phyloP scores from a whole-genome alignment of 1,140 invertebrate genomes.

The Drosophila navojoa region DNA sequence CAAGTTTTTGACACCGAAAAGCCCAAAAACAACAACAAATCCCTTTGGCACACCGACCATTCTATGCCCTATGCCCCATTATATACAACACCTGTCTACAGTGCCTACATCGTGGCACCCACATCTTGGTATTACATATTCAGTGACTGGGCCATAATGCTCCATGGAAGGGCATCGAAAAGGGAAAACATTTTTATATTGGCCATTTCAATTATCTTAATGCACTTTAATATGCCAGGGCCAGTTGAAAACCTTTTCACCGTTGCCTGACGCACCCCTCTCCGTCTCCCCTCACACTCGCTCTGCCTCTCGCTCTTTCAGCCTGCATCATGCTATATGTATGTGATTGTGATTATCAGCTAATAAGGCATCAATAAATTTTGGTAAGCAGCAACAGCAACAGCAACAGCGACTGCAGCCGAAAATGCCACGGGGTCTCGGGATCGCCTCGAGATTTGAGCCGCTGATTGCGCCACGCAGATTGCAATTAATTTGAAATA shows the following conservation, averaged over 20 bases:
- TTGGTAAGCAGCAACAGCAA: constrained; percentile 49
- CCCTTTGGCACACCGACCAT: not conserved
- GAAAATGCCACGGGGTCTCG: constrained; percentile 53
- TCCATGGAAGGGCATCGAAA: constrained; percentile 23
- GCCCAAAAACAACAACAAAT: not conserved
- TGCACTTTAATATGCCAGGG: constrained; percentile 76
- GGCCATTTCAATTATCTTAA: constrained; percentile 84
- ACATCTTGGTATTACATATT: too few species aligned
- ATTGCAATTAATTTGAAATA: constrained; percentile 83
- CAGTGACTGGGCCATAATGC: too few species aligned
- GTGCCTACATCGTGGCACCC: too few species aligned
- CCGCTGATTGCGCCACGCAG: constrained; percentile 51
- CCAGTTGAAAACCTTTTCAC: constrained; percentile 64
- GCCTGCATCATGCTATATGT: constrained; percentile 25
- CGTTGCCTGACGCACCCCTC: constrained; percentile 52
- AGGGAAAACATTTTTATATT: constrained; percentile 81
- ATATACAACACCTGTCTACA: too few species aligned
- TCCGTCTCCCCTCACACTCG: not conserved
- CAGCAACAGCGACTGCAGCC: constrained; percentile 17
- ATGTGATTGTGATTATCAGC: constrained; percentile 78
- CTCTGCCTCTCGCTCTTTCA: not conserved
- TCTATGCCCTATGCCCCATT: not conserved
- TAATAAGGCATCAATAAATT: constrained; percentile 74
- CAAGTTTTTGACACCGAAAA: constrained; percentile 75
- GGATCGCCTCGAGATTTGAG: constrained; percentile 66